These are phyloP conservation scores for Aspidoscelis tigris DNA, from an alignment of 2,113 vertebrate species.

Conservation along the genomic window DNA sequence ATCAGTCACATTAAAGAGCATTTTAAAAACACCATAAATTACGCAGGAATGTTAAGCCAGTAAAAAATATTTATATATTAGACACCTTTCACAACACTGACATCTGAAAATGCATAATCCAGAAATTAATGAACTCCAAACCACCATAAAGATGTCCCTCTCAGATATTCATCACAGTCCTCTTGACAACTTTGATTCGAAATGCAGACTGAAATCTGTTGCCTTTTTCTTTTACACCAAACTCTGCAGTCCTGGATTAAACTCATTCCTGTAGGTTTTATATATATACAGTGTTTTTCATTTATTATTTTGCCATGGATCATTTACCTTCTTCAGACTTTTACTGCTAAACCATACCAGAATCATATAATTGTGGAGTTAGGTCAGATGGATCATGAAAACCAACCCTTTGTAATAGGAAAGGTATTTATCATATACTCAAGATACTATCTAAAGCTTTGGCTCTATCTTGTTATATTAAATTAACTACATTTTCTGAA, in stretches of 20 bases:
- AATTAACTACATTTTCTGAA: too few species aligned
- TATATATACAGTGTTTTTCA: neutral
- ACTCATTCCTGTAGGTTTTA: neutral
- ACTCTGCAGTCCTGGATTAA: neutral
- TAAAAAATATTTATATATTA: neutral
- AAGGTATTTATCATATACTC: too few species aligned
- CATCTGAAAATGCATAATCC: neutral
- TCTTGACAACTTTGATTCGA: neutral
- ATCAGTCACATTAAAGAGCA: neutral
- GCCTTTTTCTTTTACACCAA: neutral
- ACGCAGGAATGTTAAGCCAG: neutral
- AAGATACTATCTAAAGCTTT: too few species aligned
- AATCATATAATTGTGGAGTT: too few species aligned
- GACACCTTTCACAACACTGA: neutral
- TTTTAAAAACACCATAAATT: neutral
- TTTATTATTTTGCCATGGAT: neutral
- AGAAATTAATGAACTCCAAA: neutral
- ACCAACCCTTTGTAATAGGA: too few species aligned
- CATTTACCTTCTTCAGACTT: neutral
- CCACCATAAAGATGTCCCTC: too few species aligned
- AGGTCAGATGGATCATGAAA: too few species aligned
- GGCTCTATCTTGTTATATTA: too few species aligned
- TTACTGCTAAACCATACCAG: neutral
- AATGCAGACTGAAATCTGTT: neutral
- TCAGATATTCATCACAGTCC: neutral